Percentiles rank a stretch among this genome's conserved stretches.
Conservation (phyloP, 2,113 vertebrate genomes). For the Potamarius usumacintae region DNA sequence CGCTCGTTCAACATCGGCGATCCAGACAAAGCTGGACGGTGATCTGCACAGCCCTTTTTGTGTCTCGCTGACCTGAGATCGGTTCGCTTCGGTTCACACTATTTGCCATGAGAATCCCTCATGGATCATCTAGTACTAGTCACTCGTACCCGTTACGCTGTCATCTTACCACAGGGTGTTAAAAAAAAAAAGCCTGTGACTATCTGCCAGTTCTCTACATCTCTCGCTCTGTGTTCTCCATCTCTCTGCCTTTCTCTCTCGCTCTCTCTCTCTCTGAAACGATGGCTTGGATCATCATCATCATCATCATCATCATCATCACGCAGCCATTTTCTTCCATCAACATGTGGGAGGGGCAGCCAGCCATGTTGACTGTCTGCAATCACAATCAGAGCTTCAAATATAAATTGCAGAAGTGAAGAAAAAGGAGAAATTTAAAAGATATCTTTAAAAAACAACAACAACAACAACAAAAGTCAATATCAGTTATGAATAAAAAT, state of each 20-base stretch:
- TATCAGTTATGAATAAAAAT: neutral
- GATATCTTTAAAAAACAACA: neutral
- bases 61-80: slow-evolving; percentile 12
- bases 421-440: neutral
- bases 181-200: neutral
- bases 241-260: neutral
- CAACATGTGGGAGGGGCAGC: slow-evolving; percentile 48
- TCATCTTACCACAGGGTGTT: neutral
- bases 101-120: slow-evolving; percentile 3
- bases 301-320: slow-evolving; percentile 32
- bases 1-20: slow-evolving; percentile 21
- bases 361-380: slow-evolving; percentile 46
- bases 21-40: slow-evolving; percentile 21
- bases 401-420: slow-evolving; percentile 3
- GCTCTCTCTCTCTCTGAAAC: slow-evolving; percentile 9
- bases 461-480: neutral
- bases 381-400: slow-evolving; percentile 35
- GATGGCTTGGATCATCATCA: slow-evolving; percentile 36
- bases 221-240: neutral
- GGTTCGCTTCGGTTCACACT: slow-evolving; percentile 17
- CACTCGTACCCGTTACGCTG: neutral
- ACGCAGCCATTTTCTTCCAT: slow-evolving; percentile 51
- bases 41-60: neutral
- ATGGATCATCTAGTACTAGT: neutral
- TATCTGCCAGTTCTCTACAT: neutral